Conservation (phyloP, 2,888 invertebrate species). For the Salpingus planirostris region DNA sequence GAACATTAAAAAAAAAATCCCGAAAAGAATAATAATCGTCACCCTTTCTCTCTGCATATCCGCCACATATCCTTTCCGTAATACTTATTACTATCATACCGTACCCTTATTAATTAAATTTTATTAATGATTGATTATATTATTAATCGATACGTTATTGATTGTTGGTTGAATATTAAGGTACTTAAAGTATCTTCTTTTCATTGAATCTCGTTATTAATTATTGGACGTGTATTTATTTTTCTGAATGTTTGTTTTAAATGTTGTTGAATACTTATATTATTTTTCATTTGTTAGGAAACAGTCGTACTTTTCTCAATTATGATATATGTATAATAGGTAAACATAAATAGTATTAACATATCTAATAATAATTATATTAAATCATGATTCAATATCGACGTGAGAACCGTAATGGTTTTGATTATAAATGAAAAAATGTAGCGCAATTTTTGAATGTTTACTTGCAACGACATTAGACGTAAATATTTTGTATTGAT, state of each 20-base stretch:
- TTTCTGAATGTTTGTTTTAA: slow-evolving; percentile 8
- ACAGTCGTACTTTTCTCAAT: slow-evolving; percentile 1
- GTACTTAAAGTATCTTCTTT: slow-evolving; percentile 12
- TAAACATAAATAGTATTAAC: slow-evolving; percentile 9
- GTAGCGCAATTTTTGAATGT: slow-evolving; percentile 21
- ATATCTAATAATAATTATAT: slow-evolving; percentile 10
- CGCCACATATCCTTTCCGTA: slow-evolving; percentile 34
- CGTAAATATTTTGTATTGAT: slow-evolving; percentile 24
- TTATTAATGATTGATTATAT: not conserved
- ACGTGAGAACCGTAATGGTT: too few relatives aligned
- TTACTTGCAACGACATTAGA: slow-evolving; percentile 29
- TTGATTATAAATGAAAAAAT: slow-evolving; percentile 16
- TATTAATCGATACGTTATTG: slow-evolving; percentile 12
- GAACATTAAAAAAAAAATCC: slow-evolving; percentile 24
- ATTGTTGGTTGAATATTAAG: slow-evolving; percentile 8
- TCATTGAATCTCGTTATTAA: slow-evolving; percentile 12
- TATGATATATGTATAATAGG: slow-evolving; percentile 3
- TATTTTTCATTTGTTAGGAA: slow-evolving; percentile 6
- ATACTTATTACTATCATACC: too few relatives aligned
- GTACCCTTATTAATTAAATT: slow-evolving; percentile 3
- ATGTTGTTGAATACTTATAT: too few relatives aligned
- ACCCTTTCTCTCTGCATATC: slow-evolving; percentile 14
- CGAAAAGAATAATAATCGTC: slow-evolving; percentile 5
- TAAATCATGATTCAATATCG: too few relatives aligned
- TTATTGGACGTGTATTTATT: slow-evolving; percentile 5